These are phyloP conservation scores for Charanyca ferruginea DNA, from an alignment of 2,888 invertebrate genomes.

Conservation along the genomic window DNA sequence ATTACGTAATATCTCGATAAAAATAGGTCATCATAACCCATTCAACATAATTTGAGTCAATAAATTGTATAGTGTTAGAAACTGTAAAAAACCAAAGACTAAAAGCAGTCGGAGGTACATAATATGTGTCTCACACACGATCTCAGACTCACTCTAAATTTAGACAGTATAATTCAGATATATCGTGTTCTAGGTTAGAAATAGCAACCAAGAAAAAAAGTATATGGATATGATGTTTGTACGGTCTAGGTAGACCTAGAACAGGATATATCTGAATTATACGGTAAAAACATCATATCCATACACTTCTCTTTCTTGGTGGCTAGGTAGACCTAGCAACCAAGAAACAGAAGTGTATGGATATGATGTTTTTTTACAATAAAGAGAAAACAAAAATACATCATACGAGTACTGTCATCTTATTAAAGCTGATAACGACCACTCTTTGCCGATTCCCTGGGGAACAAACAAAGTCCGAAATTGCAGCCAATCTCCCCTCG, in stretches of 20 bases:
- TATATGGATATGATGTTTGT: neutral
- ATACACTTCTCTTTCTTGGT: no score
- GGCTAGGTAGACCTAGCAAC: neutral
- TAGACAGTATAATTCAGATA: neutral
- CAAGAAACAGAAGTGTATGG: neutral
- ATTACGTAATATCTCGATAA: constrained; percentile 3
- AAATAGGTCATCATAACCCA: neutral
- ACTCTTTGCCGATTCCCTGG: constrained; percentile 33
- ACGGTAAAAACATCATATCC: no score
- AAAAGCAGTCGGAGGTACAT: no score
- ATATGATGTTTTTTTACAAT: neutral
- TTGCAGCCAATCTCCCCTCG: constrained; percentile 38
- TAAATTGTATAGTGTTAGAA: constrained; percentile 7
- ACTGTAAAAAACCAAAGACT: constrained; percentile 7
- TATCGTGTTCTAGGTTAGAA: neutral
- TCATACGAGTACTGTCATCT: constrained; percentile 15
- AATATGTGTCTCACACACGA: neutral
- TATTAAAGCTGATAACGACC: constrained; percentile 41
- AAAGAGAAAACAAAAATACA: neutral
- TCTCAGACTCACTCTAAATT: neutral
- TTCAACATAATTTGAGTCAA: constrained; percentile 17
- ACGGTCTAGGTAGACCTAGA: neutral
- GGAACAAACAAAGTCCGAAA: constrained; percentile 37
- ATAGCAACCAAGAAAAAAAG: neutral
- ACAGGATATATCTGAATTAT: no score